Base-by-base conservation (phyloP, 2,888 invertebrate genomes). In the Tiphia femorata region DNA sequence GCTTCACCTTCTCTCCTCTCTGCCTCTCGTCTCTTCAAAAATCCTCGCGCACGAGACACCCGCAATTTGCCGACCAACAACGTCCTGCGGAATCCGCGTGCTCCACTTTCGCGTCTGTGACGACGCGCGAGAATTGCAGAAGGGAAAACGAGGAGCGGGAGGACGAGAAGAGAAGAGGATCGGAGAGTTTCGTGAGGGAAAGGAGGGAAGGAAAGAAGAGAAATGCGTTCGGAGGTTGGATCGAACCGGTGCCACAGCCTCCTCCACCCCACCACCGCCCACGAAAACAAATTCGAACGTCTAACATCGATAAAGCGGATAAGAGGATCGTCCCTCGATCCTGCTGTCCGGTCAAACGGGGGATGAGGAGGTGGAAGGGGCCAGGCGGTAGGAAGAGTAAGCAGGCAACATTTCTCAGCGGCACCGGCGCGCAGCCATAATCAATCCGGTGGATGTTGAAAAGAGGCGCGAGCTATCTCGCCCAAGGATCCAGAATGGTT, bases 381-480 rank as follows among this genome's bases (percentile, higher is more conserved):
- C 6, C 8, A 16, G 27, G 19, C 3, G 40, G 50, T 46, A 38
- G 27, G 63, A 52, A 57, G 64, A 60, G 60, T 38, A 43, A 62
- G 59, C 51, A 54, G 51, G 53, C 55, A 61, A 62, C 62, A 60
- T 70, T 70, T 70, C 67, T 70, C 70, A 70, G 62, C 40, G 59
- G 48, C 53, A 44, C 59, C 49, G 62, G 53, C 64, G 57, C 43
- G 41, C 43, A 55, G 55, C 70, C 71, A 68, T 66, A 68, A 70
- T 70, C 70, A 68, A 70, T 70, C 70, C 71, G 63, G 54, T 62
- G 63, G 70, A 70, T 71, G 70, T 68, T 70, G 70, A 71, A 70
- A 70, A 70, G 71, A 70, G 68, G 71, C 65, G 68, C 70, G 71
- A 71, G 68, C 66, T 70, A 70, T 71, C 70, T 71, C 68, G 53